A percentile compares a stretch with the other conserved stretches of the same genome.
Evolutionary conservation across 2,888 invertebrate genomes (phyloP).

Genomic region (Drosophila monieri): DNA sequence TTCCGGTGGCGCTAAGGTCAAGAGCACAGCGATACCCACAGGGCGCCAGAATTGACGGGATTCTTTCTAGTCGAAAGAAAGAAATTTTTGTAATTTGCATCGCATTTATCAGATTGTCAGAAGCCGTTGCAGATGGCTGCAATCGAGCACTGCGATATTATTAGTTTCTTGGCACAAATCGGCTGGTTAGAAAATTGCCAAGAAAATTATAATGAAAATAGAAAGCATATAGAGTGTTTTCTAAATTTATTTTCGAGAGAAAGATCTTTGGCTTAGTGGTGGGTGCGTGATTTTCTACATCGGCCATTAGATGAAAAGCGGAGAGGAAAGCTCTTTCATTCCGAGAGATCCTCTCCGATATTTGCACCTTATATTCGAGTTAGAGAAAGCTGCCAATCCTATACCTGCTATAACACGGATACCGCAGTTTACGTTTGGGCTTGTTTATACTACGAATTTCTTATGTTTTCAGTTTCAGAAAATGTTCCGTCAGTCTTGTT

Average conservation of each 20-base stretch:
- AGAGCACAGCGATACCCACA: conserved; percentile 51
- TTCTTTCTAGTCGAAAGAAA: conserved; percentile 31
- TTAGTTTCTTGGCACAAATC: conserved; percentile 30
- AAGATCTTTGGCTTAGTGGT: conserved; percentile 16
- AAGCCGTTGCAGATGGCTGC: conserved; percentile 45
- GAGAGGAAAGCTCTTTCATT: conserved; percentile 19
- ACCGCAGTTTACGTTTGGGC: conserved; percentile 13
- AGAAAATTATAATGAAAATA: conserved; percentile 13
- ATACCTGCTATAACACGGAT: conserved; percentile 32
- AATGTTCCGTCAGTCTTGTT: conserved; percentile 66
- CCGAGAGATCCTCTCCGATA: not conserved
- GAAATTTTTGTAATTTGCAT: conserved; percentile 53
- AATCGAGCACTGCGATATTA: conserved; percentile 38
- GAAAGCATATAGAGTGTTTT: conserved; percentile 29
- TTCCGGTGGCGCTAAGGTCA: conserved; percentile 51
- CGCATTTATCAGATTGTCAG: conserved; percentile 48
- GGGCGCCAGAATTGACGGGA: conserved; percentile 53
- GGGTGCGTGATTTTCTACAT: conserved; percentile 23
- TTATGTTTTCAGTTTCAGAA: conserved; percentile 29
- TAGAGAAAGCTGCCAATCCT: conserved; percentile 4
- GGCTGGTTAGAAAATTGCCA: conserved; percentile 13
- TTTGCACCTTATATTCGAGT: conserved; percentile 5
- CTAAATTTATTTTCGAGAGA: conserved; percentile 38
- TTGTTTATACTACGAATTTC: conserved; percentile 37
- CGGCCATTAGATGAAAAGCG: not conserved